Evolutionary conservation across 2,113 vertebrate species (phyloP), one percentile per base, ranked within the genome.

Genomic region (Podarcis muralis): DNA sequence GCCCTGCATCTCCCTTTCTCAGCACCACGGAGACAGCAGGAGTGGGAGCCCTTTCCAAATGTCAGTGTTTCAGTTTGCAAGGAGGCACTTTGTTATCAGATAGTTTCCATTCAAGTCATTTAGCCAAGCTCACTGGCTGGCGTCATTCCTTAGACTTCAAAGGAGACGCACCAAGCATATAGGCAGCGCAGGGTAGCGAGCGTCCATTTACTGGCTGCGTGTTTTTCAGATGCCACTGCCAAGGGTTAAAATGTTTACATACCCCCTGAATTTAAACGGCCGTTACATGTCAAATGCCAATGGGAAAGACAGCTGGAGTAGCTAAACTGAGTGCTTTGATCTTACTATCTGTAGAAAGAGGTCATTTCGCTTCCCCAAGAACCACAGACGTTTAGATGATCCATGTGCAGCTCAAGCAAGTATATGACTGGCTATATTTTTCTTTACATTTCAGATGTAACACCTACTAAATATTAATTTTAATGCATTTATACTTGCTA

Each of bases 241-340:
- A 95, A 94, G 94, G 94, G 94, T 96, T 95, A 93, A 96, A 95
- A 96, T 95, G 93, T 96, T 93, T 95, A 95, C 95, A 94, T 95
- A 94, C 94, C 92, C 96, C 93, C 89, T 95, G 94, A 95, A 96
- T 96, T 94, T 94, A 96, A 96, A 96, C 93, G 94, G 91, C 94
- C 94, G 94, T 96, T 95, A 94, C 93, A 96, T 96, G 96, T 96
- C 96, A 96, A 94, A 97, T 97, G 95, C 96, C 96, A 96, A 93
- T 2, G 92, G 90, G 92, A 94, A 94, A 93, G 96, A 96, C 96
- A 97, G 96, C 96, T 97, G 96, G 94, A 94, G 96, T 93, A 92
- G 94, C 95, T 95, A 94, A 95, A 96, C 90, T 92, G 94, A 95
- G 92, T 93, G 94, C 96, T 97, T 97, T 97, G 96, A 97, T 97